A percentile compares a stretch with the other conserved stretches of the same genome.
Conservation (phyloP, 2,888 invertebrate species). For the Tuta absoluta region DNA sequence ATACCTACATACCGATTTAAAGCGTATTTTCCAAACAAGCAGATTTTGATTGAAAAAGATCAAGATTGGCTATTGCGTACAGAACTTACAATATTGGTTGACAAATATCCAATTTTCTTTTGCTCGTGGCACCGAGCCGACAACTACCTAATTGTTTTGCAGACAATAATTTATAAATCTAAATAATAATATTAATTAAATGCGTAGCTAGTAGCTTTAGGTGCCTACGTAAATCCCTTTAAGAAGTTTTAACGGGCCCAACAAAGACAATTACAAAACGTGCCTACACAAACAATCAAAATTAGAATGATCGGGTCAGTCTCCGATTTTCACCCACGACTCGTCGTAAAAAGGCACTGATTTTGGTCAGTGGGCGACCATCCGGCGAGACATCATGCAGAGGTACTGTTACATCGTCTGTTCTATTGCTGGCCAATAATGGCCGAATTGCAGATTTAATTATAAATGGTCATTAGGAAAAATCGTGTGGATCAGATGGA, state of each 20-base stretch:
- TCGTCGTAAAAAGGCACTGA: constrained; percentile 25
- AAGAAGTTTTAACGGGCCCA: background rate
- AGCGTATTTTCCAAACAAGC: too few species aligned
- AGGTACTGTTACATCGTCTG: constrained; percentile 24
- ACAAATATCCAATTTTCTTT: too few species aligned
- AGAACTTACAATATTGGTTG: too few species aligned
- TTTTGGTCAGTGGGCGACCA: background rate
- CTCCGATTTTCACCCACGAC: constrained; percentile 35
- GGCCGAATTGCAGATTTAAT: constrained; percentile 4
- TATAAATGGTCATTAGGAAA: constrained; percentile 10
- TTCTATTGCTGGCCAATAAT: background rate
- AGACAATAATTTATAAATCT: too few species aligned
- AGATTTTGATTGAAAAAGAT: background rate
- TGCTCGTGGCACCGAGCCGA: too few species aligned
- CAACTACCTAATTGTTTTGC: too few species aligned
- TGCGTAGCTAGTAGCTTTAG: too few species aligned
- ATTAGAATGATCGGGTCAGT: background rate
- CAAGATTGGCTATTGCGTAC: background rate
- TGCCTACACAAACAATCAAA: constrained; percentile 9
- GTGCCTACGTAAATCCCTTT: background rate
- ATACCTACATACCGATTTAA: too few species aligned
- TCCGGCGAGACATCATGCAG: constrained; percentile 30
- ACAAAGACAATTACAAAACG: background rate
- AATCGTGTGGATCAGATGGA: constrained; percentile 19
- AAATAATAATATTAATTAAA: too few species aligned